Conservation (phyloP, 2,888 invertebrate species). For the Dryomyza anilis region DNA sequence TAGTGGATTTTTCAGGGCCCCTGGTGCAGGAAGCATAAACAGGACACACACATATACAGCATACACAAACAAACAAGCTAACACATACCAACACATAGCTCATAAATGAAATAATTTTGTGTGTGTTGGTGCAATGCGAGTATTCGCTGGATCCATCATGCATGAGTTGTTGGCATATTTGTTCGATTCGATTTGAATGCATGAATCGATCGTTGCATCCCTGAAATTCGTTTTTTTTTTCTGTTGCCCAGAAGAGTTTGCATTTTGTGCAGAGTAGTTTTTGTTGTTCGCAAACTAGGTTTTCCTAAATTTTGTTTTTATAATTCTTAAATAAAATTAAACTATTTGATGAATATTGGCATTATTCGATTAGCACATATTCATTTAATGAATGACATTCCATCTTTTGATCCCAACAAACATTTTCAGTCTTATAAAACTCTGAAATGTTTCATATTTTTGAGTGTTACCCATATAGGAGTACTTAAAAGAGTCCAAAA, state of each 20-base stretch:
- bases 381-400: too few species aligned
- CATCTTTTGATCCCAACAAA: too few species aligned
- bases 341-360: too few species aligned
- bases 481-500: too few species aligned
- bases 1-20: too few species aligned
- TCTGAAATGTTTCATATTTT: not conserved
- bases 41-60: not conserved
- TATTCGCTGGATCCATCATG: constrained; percentile 9
- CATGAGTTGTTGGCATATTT: constrained; percentile 12
- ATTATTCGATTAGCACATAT: too few species aligned
- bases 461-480: not conserved
- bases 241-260: too few species aligned
- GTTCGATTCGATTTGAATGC: constrained; percentile 1
- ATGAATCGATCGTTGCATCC: not conserved
- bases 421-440: too few species aligned
- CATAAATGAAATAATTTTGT: not conserved
- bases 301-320: too few species aligned
- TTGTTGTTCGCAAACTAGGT: too few species aligned
- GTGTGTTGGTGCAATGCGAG: not conserved
- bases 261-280: too few species aligned
- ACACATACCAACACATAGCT: not conserved
- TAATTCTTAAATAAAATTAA: too few species aligned
- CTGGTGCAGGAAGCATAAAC: not conserved
- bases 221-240: not conserved
- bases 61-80: not conserved